These are phyloP conservation scores for Julus scanicus DNA, from an alignment of 2,888 invertebrate species.

Conservation along the genomic window DNA sequence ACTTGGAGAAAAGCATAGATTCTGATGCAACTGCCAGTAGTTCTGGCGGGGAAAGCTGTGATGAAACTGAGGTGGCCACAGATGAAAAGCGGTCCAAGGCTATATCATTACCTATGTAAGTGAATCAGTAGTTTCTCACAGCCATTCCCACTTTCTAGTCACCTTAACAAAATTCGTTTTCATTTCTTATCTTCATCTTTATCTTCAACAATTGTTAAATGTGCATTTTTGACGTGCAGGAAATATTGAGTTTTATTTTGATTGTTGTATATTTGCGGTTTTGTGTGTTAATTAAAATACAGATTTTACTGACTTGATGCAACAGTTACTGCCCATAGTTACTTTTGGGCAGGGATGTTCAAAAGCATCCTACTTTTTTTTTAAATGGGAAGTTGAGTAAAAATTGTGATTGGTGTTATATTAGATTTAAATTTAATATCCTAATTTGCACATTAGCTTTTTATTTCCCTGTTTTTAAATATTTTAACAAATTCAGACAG, in stretches of 20 bases:
- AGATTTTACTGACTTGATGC: background rate
- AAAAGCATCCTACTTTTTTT: too few relatives aligned
- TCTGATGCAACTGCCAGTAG: conserved; percentile 94
- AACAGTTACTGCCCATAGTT: background rate
- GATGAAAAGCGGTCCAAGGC: conserved; percentile 56
- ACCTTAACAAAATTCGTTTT: background rate
- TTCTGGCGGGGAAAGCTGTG: conserved; percentile 93
- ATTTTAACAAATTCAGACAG: too few relatives aligned
- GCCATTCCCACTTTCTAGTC: background rate
- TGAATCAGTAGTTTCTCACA: background rate
- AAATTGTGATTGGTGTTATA: too few relatives aligned
- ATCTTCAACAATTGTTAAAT: too few relatives aligned
- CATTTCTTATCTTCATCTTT: background rate
- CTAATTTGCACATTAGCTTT: too few relatives aligned
- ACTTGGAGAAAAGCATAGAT: conserved; percentile 82
- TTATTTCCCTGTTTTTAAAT: too few relatives aligned
- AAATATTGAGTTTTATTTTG: background rate
- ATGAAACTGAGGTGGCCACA: conserved; percentile 72
- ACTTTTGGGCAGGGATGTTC: background rate
- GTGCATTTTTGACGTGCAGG: background rate
- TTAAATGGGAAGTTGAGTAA: too few relatives aligned
- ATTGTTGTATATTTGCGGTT: background rate
- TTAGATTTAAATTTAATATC: too few relatives aligned
- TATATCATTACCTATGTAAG: conserved; percentile 75
- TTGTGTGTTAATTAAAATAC: background rate